These are phyloP conservation scores for Xenopus laevis DNA, from an alignment of 2,113 vertebrate genomes.

Conservation along the genomic window DNA sequence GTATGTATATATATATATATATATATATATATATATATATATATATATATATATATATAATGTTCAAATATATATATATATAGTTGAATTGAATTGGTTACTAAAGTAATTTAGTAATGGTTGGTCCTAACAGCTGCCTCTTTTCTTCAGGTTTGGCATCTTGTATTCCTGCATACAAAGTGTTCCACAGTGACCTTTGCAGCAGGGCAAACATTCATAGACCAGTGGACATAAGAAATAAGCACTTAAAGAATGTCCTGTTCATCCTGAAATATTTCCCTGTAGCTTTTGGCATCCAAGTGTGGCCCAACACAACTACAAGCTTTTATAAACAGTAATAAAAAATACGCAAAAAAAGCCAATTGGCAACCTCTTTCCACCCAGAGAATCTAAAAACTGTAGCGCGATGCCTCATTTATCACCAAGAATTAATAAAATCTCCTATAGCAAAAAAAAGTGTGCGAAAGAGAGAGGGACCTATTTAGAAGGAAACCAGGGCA, in stretches of 20 bases:
- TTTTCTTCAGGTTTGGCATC: constrained; percentile 8
- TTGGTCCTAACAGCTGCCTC: neutral
- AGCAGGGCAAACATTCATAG: constrained; percentile 20
- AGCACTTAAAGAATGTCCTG: constrained; percentile 39
- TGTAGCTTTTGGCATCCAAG: constrained; percentile 35
- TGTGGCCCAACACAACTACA: constrained; percentile 35
- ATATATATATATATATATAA: no score
- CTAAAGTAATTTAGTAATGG: neutral
- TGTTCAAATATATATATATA: no score
- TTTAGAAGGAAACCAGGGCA: constrained; percentile 37
- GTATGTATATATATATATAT: no score
- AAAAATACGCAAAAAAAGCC: constrained; percentile 35
- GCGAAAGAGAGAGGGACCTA: constrained; percentile 30
- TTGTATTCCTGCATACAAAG: constrained; percentile 2
- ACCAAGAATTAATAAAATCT: constrained; percentile 44
- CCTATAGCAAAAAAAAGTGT: constrained; percentile 16
- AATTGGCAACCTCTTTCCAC: constrained; percentile 26
- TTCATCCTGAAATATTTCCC: constrained; percentile 43
- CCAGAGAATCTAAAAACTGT: constrained; percentile 39
- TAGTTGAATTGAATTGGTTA: no score
- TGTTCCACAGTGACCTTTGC: constrained; percentile 35
- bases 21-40: no score
- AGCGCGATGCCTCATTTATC: constrained; percentile 41
- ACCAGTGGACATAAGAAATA: constrained; percentile 28
- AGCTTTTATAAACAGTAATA: constrained; percentile 41